These are phyloP conservation scores for Meteorus sp. DNA, from an alignment of 1,140 invertebrate species.

Conservation along the genomic window DNA sequence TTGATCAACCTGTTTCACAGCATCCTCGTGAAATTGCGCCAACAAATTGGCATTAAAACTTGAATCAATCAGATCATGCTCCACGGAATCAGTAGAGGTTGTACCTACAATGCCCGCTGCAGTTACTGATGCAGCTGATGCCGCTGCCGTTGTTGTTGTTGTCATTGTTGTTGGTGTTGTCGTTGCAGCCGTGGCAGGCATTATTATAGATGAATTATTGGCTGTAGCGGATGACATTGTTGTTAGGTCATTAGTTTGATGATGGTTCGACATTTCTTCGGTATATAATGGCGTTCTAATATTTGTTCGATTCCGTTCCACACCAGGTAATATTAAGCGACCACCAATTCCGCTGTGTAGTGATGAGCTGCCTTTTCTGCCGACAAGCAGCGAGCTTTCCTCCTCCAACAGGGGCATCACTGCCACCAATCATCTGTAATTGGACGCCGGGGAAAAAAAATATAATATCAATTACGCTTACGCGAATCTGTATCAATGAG, in stretches of 20 bases:
- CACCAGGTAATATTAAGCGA: conserved; percentile 30
- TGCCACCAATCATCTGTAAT: conserved; percentile 36
- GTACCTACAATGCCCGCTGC: conserved; percentile 39
- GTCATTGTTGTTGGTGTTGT: conserved; percentile 1
- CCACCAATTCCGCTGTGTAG: conserved; percentile 31
- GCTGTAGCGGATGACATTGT: not conserved
- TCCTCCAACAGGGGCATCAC: conserved; percentile 54
- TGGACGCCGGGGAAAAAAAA: too few species aligned
- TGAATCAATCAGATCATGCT: conserved; percentile 48
- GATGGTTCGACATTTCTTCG: conserved; percentile 44
- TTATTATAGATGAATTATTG: not conserved
- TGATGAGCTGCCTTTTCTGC: conserved; percentile 37
- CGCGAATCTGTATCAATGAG: too few species aligned
- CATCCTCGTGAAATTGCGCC: conserved; percentile 77
- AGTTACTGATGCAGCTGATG: conserved; percentile 32
- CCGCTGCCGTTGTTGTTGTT: conserved; percentile 28
- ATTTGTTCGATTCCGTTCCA: conserved; percentile 28
- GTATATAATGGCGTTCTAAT: conserved; percentile 43
- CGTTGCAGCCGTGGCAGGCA: conserved; percentile 22
- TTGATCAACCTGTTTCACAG: conserved; percentile 64
- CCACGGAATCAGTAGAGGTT: conserved; percentile 50
- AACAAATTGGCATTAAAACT: conserved; percentile 62
- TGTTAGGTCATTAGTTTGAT: not conserved
- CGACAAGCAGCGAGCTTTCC: conserved; percentile 55
- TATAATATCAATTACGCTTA: too few species aligned